phyloP scores from a whole-genome alignment of 53 echinoderm and acorn worm species.

The Arbacia lixula region DNA sequence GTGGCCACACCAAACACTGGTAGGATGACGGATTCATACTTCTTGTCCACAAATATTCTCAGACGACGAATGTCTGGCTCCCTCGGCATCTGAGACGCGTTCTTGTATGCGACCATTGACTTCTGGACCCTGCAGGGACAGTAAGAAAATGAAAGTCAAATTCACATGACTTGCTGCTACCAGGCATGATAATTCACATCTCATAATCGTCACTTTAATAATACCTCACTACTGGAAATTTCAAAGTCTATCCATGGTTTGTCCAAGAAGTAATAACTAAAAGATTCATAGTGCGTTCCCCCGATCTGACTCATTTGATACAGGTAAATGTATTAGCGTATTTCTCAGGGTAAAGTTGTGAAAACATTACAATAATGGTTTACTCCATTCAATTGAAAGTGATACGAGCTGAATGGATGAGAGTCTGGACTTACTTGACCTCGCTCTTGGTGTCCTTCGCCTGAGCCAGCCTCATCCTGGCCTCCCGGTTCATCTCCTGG shows the following conservation, averaged over 20 bases:
- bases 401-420: no score
- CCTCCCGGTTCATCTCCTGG: conserved; percentile 80
- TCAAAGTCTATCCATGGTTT: no score
- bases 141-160: not conserved
- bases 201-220: no score
- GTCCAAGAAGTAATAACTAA: no score
- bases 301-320: no score
- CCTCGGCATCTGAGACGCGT: conserved; percentile 80
- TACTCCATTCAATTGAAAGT: no score
- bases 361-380: no score
- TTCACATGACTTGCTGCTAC: not conserved
- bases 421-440: conserved; percentile 81
- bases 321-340: no score
- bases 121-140: conserved; percentile 80
- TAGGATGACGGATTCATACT: conserved; percentile 94
- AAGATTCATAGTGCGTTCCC: no score
- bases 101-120: conserved; percentile 91
- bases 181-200: no score
- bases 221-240: no score
- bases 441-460: conserved; percentile 71
- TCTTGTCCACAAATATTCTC: conserved; percentile 90
- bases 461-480: conserved; percentile 80
- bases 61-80: conserved; percentile 86
- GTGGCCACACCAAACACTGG: conserved; percentile 93
- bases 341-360: no score